A percentile compares a stretch with the other conserved stretches of the same genome.
Conservation (phyloP, 2,797 vertebrate species). For the Champsocephalus esox region DNA sequence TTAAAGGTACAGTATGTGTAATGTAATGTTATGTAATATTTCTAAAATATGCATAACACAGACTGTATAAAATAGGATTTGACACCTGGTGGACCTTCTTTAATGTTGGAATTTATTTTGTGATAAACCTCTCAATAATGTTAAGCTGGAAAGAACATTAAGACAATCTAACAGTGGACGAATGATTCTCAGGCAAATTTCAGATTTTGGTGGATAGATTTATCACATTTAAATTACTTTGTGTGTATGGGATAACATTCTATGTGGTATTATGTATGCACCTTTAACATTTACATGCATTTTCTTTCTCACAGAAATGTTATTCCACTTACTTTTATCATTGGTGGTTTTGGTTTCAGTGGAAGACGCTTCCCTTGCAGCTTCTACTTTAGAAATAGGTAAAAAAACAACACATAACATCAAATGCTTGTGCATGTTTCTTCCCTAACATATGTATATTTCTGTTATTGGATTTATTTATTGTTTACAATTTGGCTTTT, state of each 20-base stretch:
- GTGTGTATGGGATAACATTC: background rate
- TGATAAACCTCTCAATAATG: background rate
- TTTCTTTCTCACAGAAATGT: slow-evolving; percentile 20
- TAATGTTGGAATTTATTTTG: background rate
- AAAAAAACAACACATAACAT: background rate
- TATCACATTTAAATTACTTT: background rate
- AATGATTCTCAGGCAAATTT: background rate
- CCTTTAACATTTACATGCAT: background rate
- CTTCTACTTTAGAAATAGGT: background rate
- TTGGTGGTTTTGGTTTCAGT: background rate
- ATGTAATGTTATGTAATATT: no score
- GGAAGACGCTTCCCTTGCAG: background rate
- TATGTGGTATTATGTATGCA: background rate
- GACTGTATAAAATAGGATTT: background rate
- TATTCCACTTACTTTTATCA: background rate
- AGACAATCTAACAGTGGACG: background rate
- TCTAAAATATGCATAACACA: no score
- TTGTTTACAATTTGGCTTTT: background rate
- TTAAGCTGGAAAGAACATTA: background rate
- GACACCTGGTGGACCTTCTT: background rate
- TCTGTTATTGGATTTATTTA: background rate
- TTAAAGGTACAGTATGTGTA: background rate
- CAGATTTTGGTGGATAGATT: background rate
- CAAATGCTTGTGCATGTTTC: background rate
- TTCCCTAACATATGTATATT: background rate